phyloP scores from a whole-genome alignment of 2,113 vertebrate species.

The Ceratotherium simum region DNA sequence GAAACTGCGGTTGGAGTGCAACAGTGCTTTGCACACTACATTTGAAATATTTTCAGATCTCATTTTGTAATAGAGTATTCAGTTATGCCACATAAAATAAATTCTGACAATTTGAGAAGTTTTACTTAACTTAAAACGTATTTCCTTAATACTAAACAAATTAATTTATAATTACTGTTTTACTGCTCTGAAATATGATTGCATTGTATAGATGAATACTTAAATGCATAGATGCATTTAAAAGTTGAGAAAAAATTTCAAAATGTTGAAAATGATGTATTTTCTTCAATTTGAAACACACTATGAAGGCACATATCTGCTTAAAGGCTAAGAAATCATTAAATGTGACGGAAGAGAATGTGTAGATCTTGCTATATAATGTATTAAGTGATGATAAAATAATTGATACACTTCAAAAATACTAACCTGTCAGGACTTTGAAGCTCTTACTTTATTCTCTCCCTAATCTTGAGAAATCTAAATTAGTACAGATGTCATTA shows the following conservation, averaged over 20 bases:
- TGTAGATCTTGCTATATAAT: neutral
- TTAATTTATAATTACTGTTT: neutral
- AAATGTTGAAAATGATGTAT: neutral
- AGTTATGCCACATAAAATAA: neutral
- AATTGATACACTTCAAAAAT: neutral
- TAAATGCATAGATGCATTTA: neutral
- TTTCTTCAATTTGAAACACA: neutral
- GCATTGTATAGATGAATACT: neutral
- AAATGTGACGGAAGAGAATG: neutral
- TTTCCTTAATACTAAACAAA: neutral
- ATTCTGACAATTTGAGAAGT: neutral
- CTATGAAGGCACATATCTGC: neutral
- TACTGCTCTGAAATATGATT: neutral
- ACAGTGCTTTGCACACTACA: neutral
- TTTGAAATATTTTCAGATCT: slow-evolving; percentile 51
- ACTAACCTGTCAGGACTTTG: neutral
- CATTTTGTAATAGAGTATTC: neutral
- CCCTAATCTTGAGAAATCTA: neutral
- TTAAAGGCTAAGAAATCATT: neutral
- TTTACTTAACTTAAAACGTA: neutral
- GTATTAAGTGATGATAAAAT: neutral
- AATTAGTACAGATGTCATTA: neutral
- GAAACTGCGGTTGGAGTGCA: neutral
- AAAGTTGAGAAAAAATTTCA: neutral
- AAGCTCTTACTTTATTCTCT: neutral